Evolutionary conservation across 2,797 vertebrate species (phyloP).

Genomic region (Australoheros facetus): DNA sequence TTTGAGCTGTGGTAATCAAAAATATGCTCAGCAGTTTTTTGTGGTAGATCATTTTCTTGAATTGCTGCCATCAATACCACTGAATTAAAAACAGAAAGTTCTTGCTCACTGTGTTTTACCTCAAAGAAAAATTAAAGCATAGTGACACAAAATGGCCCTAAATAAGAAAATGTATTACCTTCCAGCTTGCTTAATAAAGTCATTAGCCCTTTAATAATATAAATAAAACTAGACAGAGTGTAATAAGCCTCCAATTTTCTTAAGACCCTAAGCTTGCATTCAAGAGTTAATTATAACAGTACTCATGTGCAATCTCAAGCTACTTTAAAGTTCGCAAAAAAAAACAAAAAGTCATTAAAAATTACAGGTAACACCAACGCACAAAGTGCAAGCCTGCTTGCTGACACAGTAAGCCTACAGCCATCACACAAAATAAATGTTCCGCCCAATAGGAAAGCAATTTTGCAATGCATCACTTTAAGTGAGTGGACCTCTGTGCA

Average conservation of each 20-base stretch:
- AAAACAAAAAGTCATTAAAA: slow-evolving; percentile 23
- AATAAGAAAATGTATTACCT: not conserved
- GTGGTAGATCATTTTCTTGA: not conserved
- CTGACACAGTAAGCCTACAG: slow-evolving; percentile 65
- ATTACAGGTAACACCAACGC: slow-evolving; percentile 52
- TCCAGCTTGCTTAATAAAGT: not conserved
- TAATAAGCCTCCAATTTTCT: not conserved
- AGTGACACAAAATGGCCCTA: not conserved
- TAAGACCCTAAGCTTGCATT: not conserved
- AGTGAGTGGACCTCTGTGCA: slow-evolving; percentile 76
- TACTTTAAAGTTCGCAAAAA: slow-evolving; percentile 39
- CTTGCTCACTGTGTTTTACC: not conserved
- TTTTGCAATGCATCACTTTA: slow-evolving; percentile 78
- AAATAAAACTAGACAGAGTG: not conserved
- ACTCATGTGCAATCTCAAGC: not conserved
- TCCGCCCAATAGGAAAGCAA: slow-evolving; percentile 70
- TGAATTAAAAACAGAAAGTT: not conserved
- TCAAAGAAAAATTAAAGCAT: not conserved
- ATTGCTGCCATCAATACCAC: not conserved
- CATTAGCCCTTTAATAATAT: not conserved
- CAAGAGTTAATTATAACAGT: not conserved
- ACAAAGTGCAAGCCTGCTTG: slow-evolving; percentile 52
- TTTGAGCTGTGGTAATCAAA: not conserved
- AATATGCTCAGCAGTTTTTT: not conserved
- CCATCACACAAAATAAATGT: slow-evolving; percentile 68